Conservation (phyloP, 2,888 invertebrate species). For the Drosophila prostipennis region DNA sequence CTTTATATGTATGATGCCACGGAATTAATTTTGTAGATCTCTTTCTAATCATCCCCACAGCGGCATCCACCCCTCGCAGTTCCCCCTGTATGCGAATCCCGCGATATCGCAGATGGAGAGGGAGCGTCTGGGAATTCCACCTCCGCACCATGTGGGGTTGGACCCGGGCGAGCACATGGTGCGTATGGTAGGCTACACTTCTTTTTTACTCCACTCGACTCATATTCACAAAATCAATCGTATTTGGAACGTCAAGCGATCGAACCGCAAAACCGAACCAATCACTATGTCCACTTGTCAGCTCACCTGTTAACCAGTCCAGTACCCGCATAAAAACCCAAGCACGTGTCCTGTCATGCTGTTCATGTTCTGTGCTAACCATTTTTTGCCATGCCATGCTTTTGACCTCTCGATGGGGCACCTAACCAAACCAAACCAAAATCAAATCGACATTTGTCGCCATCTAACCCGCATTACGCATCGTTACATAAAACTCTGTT, state of each 20-base stretch:
- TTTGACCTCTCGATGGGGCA: constrained; percentile 23
- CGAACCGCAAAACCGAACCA: constrained; percentile 37
- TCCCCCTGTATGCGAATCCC: constrained; percentile 89
- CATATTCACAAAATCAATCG: constrained; percentile 83
- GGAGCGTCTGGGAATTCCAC: constrained; percentile 93
- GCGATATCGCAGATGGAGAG: constrained; percentile 93
- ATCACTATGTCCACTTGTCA: constrained; percentile 53
- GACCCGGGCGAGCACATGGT: constrained; percentile 96
- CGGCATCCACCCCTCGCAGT: constrained; percentile 87
- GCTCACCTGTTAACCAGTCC: constrained; percentile 45
- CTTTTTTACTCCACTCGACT: constrained; percentile 58
- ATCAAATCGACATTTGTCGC: constrained; percentile 34
- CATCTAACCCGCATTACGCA: constrained; percentile 52
- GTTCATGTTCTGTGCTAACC: constrained; percentile 48
- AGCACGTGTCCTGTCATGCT: constrained; percentile 34
- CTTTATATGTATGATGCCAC: background rate
- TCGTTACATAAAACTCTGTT: constrained; percentile 39
- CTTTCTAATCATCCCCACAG: constrained; percentile 75
- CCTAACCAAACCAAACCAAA: constrained; percentile 35
- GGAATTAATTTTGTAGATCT: background rate
- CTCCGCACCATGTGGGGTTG: constrained; percentile 86
- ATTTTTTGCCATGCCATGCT: constrained; percentile 43
- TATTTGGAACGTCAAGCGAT: constrained; percentile 82
- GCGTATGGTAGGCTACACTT: constrained; percentile 75
- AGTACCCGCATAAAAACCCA: constrained; percentile 30